These are phyloP conservation scores for Acanthosoma haemorrhoidale DNA, from an alignment of 2,888 invertebrate genomes.

Conservation along the genomic window DNA sequence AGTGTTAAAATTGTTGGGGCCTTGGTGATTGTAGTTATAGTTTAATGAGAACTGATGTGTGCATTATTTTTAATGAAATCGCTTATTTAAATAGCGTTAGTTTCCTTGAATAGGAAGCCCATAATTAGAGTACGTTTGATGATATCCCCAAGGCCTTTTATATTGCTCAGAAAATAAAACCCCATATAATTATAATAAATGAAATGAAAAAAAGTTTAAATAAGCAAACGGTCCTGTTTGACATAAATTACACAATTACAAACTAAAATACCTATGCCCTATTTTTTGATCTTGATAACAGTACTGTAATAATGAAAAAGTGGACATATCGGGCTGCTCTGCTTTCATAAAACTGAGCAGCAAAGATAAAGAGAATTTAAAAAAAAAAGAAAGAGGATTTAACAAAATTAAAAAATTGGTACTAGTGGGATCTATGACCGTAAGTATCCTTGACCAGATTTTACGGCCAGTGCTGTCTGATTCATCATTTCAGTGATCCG, in stretches of 20 bases:
- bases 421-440: too few relatives aligned
- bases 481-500: too few relatives aligned
- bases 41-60: slow-evolving; percentile 3
- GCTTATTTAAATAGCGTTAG: slow-evolving; percentile 3
- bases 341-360: not conserved
- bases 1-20: not conserved
- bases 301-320: not conserved
- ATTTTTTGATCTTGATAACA: not conserved
- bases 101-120: not conserved
- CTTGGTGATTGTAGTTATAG: slow-evolving; percentile 11
- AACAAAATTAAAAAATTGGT: too few relatives aligned
- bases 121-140: too few relatives aligned
- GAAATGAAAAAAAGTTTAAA: not conserved
- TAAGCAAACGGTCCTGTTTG: not conserved
- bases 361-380: too few relatives aligned
- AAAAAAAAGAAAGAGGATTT: too few relatives aligned
- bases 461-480: too few relatives aligned
- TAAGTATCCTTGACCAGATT: too few relatives aligned
- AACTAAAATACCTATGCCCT: not conserved
- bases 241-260: not conserved
- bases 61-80: not conserved
- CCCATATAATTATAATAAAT: slow-evolving; percentile 16
- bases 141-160: slow-evolving; percentile 17
- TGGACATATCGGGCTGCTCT: slow-evolving; percentile 18
- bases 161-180: slow-evolving; percentile 26